Evolutionary conservation across 1,140 invertebrate genomes (phyloP).

Genomic region (Micrasema longulum): DNA sequence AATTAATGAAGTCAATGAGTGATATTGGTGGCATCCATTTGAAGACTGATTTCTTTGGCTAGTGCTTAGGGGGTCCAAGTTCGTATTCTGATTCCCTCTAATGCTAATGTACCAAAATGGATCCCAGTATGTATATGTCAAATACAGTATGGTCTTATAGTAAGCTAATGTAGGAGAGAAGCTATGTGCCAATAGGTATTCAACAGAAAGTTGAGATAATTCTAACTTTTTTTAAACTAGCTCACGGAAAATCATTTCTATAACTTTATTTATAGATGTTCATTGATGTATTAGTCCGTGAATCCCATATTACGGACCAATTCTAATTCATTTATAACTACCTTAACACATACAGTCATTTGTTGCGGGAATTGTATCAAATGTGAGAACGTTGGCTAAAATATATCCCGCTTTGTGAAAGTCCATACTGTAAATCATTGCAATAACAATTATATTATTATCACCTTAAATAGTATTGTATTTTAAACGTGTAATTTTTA

Average conservation of each 20-base stretch:
- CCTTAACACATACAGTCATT: no score
- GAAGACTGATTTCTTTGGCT: conserved; percentile 53
- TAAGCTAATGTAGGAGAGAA: no score
- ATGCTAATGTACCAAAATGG: conserved; percentile 53
- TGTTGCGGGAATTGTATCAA: no score
- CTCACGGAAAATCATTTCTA: not conserved
- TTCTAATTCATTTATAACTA: no score
- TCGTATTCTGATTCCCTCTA: conserved; percentile 46
- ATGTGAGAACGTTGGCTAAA: not conserved
- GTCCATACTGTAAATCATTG: conserved; percentile 29
- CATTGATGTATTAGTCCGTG: no score
- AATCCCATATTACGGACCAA: no score
- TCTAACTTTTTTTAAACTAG: not conserved
- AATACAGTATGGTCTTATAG: conserved; percentile 23
- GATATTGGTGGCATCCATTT: conserved; percentile 54
- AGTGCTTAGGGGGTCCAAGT: conserved; percentile 46
- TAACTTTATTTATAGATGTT: no score
- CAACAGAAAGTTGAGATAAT: no score
- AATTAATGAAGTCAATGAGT: conserved; percentile 50
- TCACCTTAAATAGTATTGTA: conserved; percentile 25
- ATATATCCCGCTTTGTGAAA: not conserved
- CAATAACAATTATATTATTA: conserved; percentile 24
- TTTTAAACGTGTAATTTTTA: conserved; percentile 45
- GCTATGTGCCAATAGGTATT: no score
- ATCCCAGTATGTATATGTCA: conserved; percentile 46